phyloP scores from a whole-genome alignment of 2,113 vertebrate species.

The Microtus pennsylvanicus region DNA sequence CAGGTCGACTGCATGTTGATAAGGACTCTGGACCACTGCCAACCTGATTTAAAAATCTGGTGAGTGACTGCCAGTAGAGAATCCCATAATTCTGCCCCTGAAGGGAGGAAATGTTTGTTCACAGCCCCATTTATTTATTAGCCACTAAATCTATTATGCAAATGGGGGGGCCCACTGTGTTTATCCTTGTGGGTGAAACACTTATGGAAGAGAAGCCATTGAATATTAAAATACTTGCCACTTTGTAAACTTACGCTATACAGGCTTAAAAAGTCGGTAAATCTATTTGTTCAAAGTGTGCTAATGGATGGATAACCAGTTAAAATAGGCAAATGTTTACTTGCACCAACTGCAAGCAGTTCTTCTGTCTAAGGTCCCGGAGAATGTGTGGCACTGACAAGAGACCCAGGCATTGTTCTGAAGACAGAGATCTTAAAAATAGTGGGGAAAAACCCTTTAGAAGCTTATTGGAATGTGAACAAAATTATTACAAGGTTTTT shows the following conservation, averaged over 20 bases:
- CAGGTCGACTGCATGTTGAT: background rate
- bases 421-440: background rate
- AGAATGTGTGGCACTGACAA: too few relatives aligned
- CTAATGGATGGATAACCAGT: background rate
- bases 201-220: background rate
- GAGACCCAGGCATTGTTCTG: background rate
- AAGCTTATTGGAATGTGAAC: background rate
- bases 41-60: background rate
- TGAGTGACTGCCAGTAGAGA: background rate
- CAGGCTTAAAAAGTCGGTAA: background rate
- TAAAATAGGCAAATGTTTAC: background rate
- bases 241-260: background rate
- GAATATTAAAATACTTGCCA: background rate
- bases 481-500: background rate
- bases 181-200: background rate
- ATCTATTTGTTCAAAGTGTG: background rate
- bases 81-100: background rate
- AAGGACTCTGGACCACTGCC: background rate
- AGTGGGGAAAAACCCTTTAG: too few relatives aligned
- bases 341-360: background rate
- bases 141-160: background rate
- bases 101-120: background rate
- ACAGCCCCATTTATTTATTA: background rate
- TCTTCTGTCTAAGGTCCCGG: background rate
- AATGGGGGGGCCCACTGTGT: background rate